Evolutionary conservation across 2,888 invertebrate species (phyloP).

Genomic region (Tenthredo mesomela): DNA sequence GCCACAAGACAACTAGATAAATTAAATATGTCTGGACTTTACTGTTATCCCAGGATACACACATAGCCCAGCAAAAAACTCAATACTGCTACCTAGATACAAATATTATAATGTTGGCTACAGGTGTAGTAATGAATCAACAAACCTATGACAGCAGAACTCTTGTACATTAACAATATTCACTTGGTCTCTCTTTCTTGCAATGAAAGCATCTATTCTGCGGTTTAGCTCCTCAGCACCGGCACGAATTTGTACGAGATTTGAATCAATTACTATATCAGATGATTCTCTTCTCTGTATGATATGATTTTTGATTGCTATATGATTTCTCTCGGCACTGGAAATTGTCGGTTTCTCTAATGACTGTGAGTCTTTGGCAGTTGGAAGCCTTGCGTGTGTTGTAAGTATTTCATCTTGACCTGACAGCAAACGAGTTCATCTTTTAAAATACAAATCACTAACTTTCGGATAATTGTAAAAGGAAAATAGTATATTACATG

Average conservation of each 20-base stretch:
- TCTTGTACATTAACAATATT: conserved; percentile 88
- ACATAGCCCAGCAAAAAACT: neutral
- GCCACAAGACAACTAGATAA: too few relatives aligned
- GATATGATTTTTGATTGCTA: neutral
- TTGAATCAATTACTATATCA: conserved; percentile 74
- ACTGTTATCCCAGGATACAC: neutral
- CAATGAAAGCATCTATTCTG: conserved; percentile 87
- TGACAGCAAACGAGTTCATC: conserved; percentile 13
- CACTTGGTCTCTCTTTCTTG: conserved; percentile 87
- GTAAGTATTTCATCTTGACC: conserved; percentile 8
- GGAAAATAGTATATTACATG: neutral
- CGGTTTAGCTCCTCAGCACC: conserved; percentile 83
- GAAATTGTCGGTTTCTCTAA: neutral
- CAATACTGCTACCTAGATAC: neutral
- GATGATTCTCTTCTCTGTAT: conserved; percentile 66
- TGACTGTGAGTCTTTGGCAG: neutral
- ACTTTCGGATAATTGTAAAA: neutral
- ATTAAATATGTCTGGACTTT: too few relatives aligned
- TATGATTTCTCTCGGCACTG: neutral
- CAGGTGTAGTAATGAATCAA: conserved; percentile 37
- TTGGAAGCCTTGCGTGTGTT: neutral
- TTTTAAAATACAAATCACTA: neutral
- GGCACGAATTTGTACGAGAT: conserved; percentile 86
- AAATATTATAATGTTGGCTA: neutral
- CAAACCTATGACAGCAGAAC: conserved; percentile 81